Evolutionary conservation across 2,113 vertebrate genomes (phyloP).

Genomic region (Poicephalus meyeri): DNA sequence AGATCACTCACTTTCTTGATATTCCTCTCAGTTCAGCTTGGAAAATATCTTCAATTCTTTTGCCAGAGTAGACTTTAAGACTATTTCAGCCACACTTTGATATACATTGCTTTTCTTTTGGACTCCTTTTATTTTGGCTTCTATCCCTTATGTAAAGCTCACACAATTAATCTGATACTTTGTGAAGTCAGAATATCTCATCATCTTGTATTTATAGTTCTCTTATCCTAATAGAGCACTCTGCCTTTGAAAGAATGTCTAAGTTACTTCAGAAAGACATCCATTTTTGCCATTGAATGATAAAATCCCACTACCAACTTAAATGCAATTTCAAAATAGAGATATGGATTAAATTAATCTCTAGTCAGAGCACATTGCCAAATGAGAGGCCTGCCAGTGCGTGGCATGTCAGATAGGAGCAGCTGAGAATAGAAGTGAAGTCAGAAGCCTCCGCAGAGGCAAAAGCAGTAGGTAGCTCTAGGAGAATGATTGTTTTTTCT

Average conservation of each 20-base stretch:
- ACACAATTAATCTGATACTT: not conserved
- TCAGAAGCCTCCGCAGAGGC: not conserved
- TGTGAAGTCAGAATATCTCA: not conserved
- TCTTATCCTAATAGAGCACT: not conserved
- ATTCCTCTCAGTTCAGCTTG: not conserved
- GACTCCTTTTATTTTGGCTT: slow-evolving; percentile 1
- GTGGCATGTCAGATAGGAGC: not conserved
- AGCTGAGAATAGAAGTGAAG: not conserved
- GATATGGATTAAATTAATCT: not conserved
- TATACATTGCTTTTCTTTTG: not conserved
- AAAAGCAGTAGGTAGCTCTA: not conserved
- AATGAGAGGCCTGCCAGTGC: not conserved
- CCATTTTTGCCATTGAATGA: not conserved
- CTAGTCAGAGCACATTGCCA: not conserved
- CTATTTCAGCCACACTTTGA: not conserved
- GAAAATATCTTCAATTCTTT: slow-evolving; percentile 10
- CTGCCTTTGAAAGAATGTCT: not conserved
- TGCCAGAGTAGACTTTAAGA: slow-evolving; percentile 13
- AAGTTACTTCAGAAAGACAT: not conserved
- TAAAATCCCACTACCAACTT: not conserved
- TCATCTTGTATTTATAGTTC: not conserved
- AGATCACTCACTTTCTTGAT: not conserved
- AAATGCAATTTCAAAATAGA: slow-evolving; percentile 11
- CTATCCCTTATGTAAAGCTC: not conserved
- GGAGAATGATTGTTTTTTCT: not conserved